A percentile compares a stretch with the other conserved stretches of the same genome.
Evolutionary conservation across 2,113 vertebrate species (phyloP).

Genomic region (Baryphthengus martii): DNA sequence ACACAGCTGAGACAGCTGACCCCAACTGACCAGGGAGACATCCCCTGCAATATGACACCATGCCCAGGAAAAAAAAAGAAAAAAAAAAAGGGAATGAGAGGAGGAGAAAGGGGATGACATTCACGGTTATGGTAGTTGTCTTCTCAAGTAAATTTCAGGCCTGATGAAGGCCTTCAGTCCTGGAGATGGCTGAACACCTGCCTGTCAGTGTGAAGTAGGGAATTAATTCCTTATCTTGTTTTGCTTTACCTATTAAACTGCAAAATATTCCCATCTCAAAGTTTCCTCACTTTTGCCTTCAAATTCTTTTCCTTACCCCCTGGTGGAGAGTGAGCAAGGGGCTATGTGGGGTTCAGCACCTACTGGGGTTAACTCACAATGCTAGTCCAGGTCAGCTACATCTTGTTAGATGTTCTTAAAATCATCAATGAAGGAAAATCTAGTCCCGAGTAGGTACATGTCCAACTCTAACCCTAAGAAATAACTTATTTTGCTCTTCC

Average conservation of each 20-base stretch:
- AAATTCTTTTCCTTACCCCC: not conserved
- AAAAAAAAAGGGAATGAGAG: not conserved
- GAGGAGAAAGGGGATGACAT: not conserved
- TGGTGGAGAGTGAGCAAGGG: rapidly evolving
- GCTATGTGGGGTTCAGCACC: not conserved
- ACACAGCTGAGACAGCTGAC: no score
- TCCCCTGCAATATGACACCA: not conserved
- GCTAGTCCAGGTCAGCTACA: not conserved
- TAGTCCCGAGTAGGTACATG: not conserved
- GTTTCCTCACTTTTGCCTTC: not conserved
- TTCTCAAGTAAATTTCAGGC: not conserved
- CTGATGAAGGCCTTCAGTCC: not conserved
- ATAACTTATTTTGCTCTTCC: not conserved
- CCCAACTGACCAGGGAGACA: not conserved
- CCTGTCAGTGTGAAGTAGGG: no score
- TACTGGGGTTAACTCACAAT: not conserved
- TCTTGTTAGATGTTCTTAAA: not conserved
- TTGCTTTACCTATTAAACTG: not conserved
- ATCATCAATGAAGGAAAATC: not conserved
- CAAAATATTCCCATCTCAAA: not conserved
- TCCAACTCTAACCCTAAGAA: not conserved
- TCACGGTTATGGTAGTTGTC: not conserved
- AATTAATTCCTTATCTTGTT: not conserved
- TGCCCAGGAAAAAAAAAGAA: not conserved
- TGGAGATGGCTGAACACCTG: no score